These are phyloP conservation scores for Berghia stephanieae DNA, from an alignment of 1,140 invertebrate genomes.

Conservation along the genomic window DNA sequence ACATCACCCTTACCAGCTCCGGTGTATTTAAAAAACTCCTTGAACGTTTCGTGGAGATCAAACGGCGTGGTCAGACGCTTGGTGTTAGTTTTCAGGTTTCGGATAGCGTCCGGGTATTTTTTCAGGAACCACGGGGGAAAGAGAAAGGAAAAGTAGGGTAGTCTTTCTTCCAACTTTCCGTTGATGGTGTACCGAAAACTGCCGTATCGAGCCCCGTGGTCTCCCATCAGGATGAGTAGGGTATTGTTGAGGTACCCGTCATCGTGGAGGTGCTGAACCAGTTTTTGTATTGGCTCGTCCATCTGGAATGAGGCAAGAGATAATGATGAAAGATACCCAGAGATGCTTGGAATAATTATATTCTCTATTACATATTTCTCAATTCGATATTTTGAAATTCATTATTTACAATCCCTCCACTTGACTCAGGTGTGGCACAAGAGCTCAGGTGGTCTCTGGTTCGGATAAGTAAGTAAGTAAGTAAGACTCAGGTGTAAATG, in stretches of 20 bases:
- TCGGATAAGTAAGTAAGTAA: too few relatives aligned
- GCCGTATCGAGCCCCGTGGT: constrained; percentile 91
- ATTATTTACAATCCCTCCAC: too few relatives aligned
- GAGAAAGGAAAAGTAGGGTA: constrained; percentile 85
- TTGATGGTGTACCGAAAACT: constrained; percentile 78
- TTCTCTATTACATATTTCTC: too few relatives aligned
- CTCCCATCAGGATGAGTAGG: constrained; percentile 82
- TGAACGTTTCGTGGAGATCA: constrained; percentile 67
- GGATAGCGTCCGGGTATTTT: constrained; percentile 73
- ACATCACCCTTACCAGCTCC: constrained; percentile 71
- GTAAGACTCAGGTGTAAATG: too few relatives aligned
- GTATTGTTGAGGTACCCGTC: constrained; percentile 68
- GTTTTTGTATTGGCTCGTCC: constrained; percentile 79
- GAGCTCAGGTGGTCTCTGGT: too few relatives aligned
- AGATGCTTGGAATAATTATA: too few relatives aligned
- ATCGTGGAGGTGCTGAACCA: constrained; percentile 80
- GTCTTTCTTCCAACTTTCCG: constrained; percentile 87
- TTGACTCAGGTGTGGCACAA: too few relatives aligned
- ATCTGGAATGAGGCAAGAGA: constrained; percentile 66
- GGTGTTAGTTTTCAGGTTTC: constrained; percentile 76
- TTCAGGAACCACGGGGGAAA: constrained; percentile 78
- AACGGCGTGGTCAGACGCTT: constrained; percentile 65
- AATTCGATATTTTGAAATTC: too few relatives aligned
- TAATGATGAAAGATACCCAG: neutral
- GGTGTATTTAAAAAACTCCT: constrained; percentile 69